Conservation (phyloP, 2,797 vertebrate species). For the Oryzias dopingdopingensis region DNA sequence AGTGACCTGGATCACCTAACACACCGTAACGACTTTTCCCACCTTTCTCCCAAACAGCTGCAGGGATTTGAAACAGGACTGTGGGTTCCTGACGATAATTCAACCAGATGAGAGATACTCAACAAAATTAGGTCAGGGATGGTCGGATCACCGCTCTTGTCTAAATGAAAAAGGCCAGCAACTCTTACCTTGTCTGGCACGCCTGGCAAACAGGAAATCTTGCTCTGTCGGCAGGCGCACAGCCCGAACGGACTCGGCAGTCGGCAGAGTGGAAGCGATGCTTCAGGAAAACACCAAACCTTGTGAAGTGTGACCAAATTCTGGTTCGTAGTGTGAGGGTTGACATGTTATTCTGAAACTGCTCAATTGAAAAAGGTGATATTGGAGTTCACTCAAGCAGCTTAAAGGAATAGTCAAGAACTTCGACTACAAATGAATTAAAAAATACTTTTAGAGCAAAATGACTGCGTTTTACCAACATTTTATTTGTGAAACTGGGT, state of each 20-base stretch:
- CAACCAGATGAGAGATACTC: slow-evolving; percentile 54
- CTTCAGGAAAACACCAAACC: slow-evolving; percentile 39
- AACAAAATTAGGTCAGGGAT: slow-evolving; percentile 64
- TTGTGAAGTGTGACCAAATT: slow-evolving; percentile 24
- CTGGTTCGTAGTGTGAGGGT: slow-evolving; percentile 30
- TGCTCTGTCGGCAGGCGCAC: slow-evolving; percentile 3
- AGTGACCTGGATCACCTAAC: slow-evolving; percentile 7
- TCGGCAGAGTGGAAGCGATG: slow-evolving; percentile 26
- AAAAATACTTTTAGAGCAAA: too few relatives aligned
- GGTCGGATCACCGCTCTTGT: slow-evolving; percentile 50
- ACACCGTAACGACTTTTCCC: slow-evolving; percentile 11
- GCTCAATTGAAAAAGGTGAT: too few relatives aligned
- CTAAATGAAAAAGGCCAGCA: slow-evolving; percentile 53
- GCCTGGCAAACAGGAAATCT: slow-evolving; percentile 9
- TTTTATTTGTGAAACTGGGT: too few relatives aligned
- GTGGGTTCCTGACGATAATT: slow-evolving; percentile 54
- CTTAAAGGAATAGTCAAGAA: too few relatives aligned
- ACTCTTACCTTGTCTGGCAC: slow-evolving; percentile 63
- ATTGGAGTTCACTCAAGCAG: too few relatives aligned
- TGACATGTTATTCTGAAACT: too few relatives aligned
- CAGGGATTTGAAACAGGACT: slow-evolving; percentile 28
- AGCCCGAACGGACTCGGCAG: slow-evolving; percentile 35
- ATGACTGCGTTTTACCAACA: too few relatives aligned
- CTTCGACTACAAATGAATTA: too few relatives aligned
- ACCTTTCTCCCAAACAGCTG: slow-evolving; percentile 51